phyloP scores from a whole-genome alignment of 2,113 vertebrate genomes.

The Sylvietta virens region DNA sequence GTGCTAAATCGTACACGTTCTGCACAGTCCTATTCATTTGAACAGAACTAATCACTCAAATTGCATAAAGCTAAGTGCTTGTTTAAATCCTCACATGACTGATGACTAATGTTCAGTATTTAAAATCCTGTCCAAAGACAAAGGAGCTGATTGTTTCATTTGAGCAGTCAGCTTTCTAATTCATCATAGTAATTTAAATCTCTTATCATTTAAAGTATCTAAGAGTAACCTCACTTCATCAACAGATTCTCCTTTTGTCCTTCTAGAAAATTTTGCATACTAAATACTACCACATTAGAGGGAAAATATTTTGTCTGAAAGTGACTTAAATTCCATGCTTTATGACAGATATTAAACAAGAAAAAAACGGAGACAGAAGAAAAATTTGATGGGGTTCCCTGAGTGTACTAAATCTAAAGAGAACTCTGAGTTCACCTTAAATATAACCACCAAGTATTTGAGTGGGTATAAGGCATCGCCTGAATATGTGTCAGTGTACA shows the following conservation, averaged over 20 bases:
- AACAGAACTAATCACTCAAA: conserved; percentile 51
- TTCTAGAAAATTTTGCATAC: background rate
- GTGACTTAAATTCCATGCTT: background rate
- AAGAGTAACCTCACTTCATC: background rate
- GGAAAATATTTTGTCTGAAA: background rate
- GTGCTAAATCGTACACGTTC: background rate
- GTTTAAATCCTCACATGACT: conserved; percentile 62
- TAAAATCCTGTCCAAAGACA: conserved; percentile 28
- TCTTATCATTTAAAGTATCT: background rate
- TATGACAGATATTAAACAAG: background rate
- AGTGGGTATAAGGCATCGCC: background rate
- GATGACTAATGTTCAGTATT: conserved; percentile 48
- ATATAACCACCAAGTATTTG: fast-evolving
- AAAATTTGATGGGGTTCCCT: background rate
- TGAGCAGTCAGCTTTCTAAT: background rate
- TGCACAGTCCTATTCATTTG: conserved; percentile 26
- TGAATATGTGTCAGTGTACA: background rate
- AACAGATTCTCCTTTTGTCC: background rate
- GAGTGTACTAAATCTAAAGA: background rate
- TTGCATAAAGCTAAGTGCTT: conserved; percentile 51
- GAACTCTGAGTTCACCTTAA: background rate
- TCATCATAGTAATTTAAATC: background rate
- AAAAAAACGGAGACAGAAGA: background rate
- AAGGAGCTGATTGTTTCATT: conserved; percentile 34
- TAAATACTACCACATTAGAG: background rate